Evolutionary conservation across 2,888 invertebrate species (phyloP).

Genomic region (Thera britannica): DNA sequence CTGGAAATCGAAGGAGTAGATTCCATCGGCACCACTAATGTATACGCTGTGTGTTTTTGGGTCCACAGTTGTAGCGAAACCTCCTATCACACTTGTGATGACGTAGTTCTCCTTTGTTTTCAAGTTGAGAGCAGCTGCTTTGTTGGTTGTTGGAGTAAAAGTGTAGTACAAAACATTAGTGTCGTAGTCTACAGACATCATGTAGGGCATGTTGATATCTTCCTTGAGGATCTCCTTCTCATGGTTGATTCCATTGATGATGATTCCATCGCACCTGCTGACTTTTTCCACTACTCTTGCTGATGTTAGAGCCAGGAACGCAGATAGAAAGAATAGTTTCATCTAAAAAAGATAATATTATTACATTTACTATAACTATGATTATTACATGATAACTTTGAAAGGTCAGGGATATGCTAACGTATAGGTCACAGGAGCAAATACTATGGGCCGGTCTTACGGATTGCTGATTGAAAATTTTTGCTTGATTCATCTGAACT

Average conservation of each 20-base stretch:
- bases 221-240: constrained; percentile 52
- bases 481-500: no score
- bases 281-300: constrained; percentile 31
- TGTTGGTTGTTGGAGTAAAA: constrained; percentile 48
- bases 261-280: constrained; percentile 34
- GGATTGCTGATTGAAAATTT: no score
- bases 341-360: constrained; percentile 47
- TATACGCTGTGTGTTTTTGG: constrained; percentile 54
- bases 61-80: constrained; percentile 67
- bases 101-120: constrained; percentile 54
- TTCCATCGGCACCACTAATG: constrained; percentile 63
- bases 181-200: constrained; percentile 66
- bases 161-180: constrained; percentile 69
- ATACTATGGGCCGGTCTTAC: no score
- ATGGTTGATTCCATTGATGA: constrained; percentile 37
- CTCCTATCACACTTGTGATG: constrained; percentile 57
- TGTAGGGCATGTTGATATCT: constrained; percentile 58
- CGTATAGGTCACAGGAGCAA: no score
- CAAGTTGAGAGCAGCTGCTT: constrained; percentile 59
- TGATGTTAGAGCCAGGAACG: constrained; percentile 37
- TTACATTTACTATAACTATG: no score
- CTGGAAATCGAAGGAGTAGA: constrained; percentile 60
- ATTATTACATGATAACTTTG: no score
- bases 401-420: no score
- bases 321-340: constrained; percentile 39